Percentiles rank a stretch among this genome's conserved stretches.
Evolutionary conservation across 2,888 invertebrate genomes (phyloP).

Genomic region (Herminia tarsipennalis): DNA sequence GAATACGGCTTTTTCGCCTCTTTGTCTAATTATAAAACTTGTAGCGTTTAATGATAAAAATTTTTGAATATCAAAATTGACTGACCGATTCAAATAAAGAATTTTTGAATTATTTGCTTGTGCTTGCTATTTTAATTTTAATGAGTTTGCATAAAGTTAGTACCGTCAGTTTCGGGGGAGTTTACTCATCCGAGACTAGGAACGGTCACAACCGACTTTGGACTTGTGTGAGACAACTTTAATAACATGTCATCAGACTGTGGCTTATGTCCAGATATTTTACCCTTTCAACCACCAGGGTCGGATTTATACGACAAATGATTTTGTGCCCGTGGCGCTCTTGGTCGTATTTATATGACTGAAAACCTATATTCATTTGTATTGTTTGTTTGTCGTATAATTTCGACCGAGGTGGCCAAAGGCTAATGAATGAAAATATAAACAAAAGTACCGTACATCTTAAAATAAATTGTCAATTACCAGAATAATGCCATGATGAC

Average conservation of each 20-base stretch:
- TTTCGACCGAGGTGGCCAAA: too few species aligned
- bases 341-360: too few species aligned
- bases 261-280: too few species aligned
- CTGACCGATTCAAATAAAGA: constrained; percentile 55
- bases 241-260: too few species aligned
- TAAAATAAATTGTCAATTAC: constrained; percentile 38
- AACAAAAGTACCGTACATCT: background rate
- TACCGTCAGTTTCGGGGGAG: constrained; percentile 42
- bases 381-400: too few species aligned
- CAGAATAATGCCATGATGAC: constrained; percentile 9
- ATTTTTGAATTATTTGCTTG: constrained; percentile 57
- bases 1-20: constrained; percentile 53
- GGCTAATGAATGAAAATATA: too few species aligned
- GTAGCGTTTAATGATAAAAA: constrained; percentile 35
- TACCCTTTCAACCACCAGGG: too few species aligned
- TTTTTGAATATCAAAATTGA: constrained; percentile 53
- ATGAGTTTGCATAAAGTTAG: constrained; percentile 47
- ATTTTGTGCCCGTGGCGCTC: too few species aligned
- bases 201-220: constrained; percentile 44
- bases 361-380: too few species aligned
- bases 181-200: constrained; percentile 34
- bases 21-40: constrained; percentile 36
- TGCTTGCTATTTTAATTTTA: constrained; percentile 61
- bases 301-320: too few species aligned
- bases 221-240: constrained; percentile 30